phyloP scores from a whole-genome alignment of 64 coral and sea anemone species.

The Cladopsammia gracilis region DNA sequence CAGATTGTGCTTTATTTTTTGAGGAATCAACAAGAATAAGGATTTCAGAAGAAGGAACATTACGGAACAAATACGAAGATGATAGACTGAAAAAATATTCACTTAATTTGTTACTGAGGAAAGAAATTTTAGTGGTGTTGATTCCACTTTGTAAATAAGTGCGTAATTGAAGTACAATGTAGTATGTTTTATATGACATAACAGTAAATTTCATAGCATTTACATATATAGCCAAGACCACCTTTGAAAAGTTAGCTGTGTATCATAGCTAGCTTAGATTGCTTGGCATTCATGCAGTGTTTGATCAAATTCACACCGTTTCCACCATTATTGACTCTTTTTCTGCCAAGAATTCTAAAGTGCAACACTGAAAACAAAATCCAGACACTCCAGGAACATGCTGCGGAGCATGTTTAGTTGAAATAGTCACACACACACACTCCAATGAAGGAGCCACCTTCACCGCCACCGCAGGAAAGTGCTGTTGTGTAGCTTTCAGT shows the following conservation, averaged over 20 bases:
- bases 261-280: constrained; percentile 47
- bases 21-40: background rate
- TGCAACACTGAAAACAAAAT: no score
- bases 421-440: no score
- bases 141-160: constrained; percentile 47
- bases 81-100: background rate
- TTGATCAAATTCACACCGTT: background rate
- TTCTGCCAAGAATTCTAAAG: background rate
- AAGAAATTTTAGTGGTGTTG: constrained; percentile 10
- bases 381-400: no score
- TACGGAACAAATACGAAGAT: background rate
- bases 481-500: no score
- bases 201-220: constrained; percentile 43
- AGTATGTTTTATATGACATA: constrained; percentile 51
- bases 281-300: background rate
- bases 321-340: background rate
- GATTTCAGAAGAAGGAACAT: constrained; percentile 9
- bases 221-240: background rate
- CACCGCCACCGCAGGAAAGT: no score
- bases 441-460: no score
- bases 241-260: constrained; percentile 8
- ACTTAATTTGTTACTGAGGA: background rate
- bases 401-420: no score
- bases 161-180: constrained; percentile 6
- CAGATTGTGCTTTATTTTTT: constrained; percentile 15